Conservation (phyloP, 2,888 invertebrate genomes). For the Pseudoips prasinana region DNA sequence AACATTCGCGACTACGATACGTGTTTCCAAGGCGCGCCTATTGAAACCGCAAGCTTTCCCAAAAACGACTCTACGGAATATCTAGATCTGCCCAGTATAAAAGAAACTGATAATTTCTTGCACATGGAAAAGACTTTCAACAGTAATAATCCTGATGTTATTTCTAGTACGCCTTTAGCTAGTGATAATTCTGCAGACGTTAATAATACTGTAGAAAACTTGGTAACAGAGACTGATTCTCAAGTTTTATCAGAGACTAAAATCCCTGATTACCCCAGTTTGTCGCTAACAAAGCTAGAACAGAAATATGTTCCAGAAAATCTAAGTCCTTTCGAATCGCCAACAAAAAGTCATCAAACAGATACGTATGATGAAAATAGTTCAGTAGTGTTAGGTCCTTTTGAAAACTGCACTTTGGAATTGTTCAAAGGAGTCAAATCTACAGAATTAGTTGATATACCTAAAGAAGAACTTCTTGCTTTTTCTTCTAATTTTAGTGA, state of each 20-base stretch:
- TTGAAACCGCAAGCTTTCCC: constrained; percentile 29
- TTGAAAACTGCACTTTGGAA: constrained; percentile 79
- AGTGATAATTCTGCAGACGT: constrained; percentile 48
- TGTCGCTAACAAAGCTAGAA: constrained; percentile 51
- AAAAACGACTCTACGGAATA: constrained; percentile 68
- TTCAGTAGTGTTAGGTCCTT: constrained; percentile 82
- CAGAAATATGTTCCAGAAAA: constrained; percentile 56
- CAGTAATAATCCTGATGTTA: constrained; percentile 36
- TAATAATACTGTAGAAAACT: constrained; percentile 46
- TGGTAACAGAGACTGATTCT: constrained; percentile 34
- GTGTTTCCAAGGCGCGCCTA: constrained; percentile 36
- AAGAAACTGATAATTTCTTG: constrained; percentile 55
- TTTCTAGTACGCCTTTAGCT: constrained; percentile 63
- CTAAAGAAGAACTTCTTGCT: constrained; percentile 73
- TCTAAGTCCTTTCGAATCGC: constrained; percentile 70
- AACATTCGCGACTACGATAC: constrained; percentile 38
- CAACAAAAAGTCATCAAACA: constrained; percentile 69
- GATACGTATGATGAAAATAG: constrained; percentile 76
- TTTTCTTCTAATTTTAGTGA: constrained; percentile 81
- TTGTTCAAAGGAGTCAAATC: constrained; percentile 76
- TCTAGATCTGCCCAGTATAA: constrained; percentile 66
- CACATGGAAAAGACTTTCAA: constrained; percentile 54
- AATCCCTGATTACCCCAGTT: constrained; percentile 44
- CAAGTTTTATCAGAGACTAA: constrained; percentile 44
- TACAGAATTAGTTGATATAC: constrained; percentile 59